phyloP scores from a whole-genome alignment of 2,113 vertebrate species.

The Tylochromis polylepis region DNA sequence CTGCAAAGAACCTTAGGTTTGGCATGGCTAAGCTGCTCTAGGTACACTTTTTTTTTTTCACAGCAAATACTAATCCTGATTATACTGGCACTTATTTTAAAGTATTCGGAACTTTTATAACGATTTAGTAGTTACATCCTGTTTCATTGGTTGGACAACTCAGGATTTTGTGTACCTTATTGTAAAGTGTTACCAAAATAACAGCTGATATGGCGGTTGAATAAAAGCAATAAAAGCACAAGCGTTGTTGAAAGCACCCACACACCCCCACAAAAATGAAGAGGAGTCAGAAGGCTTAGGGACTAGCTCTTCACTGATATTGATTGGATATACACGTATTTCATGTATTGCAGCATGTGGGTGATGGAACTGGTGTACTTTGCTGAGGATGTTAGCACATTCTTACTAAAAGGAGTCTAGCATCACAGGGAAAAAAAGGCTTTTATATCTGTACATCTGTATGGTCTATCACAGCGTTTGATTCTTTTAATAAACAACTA shows the following conservation, averaged over 20 bases:
- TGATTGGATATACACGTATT: slow-evolving; percentile 61
- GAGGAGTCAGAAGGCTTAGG: slow-evolving; percentile 65
- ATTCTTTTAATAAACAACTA: slow-evolving; percentile 21
- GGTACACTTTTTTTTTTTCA: not conserved
- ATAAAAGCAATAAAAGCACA: slow-evolving; percentile 55
- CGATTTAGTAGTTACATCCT: not conserved
- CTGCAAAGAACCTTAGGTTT: not conserved
- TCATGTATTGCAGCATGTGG: slow-evolving; percentile 54
- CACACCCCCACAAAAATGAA: slow-evolving; percentile 68
- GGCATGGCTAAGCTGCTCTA: not conserved
- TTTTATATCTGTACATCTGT: not conserved
- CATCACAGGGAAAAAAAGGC: not conserved
- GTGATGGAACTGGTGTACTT: slow-evolving; percentile 44
- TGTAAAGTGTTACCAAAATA: slow-evolving; percentile 57
- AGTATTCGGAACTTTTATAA: not conserved
- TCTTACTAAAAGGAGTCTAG: slow-evolving; percentile 14
- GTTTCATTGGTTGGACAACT: not conserved
- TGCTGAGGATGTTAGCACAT: slow-evolving; percentile 12
- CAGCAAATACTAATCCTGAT: not conserved
- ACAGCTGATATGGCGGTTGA: slow-evolving; percentile 35
- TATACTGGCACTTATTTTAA: not conserved
- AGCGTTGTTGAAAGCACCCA: slow-evolving; percentile 62
- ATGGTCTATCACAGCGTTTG: not conserved
- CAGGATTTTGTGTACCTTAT: not conserved
- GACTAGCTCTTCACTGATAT: slow-evolving; percentile 57